Base-by-base conservation (phyloP, 2,113 vertebrate genomes). In the Cheilinus undulatus region DNA sequence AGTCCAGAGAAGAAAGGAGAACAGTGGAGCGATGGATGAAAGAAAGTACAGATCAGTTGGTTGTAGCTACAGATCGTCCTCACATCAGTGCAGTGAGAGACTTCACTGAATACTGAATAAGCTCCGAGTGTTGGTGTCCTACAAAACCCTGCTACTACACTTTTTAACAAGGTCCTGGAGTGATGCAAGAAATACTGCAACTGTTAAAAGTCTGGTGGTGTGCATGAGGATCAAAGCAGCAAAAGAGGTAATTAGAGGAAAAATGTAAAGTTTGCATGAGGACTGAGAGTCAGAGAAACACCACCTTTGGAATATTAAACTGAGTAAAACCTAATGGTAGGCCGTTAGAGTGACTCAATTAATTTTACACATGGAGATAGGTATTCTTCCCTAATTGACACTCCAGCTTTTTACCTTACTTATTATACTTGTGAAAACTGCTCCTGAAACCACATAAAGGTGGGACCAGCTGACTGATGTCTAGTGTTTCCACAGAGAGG, bases 101-200 rank as follows among this genome's bases (percentile, higher is more conserved):
- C 74, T 70, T 49, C 40, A 7, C 56, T 54, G 36, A 74, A 70
- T 52, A 20, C n/a, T 57, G 64, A 68, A 84, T 80, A 45, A 69
- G 59, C 20, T 77, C 51, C 15, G 50, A 70, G 57, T 51, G 54
- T 12, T 30, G 15, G 8, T 5, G 61, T 62, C 24, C 20, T n/a
- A 7, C 24, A 62, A 67, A 78, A 68, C 67, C 59, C 70, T 28
- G 61, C 61, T 10, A 15, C 50, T 34, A 2, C 40, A 53, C 30
- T 0, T 5, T 46, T 64, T 59, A 69, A 73, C 46, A 43, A 68
- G 30, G 22, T 52, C 60, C 52, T 36, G 43, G 40, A 19, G 43
- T 24, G 58, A 45, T 36, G 48, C n/a, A n/a, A 40, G 30, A 38
- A 28, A 53, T 7, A 11, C 1, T 26, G 32, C 57, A 12, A n/a